These are phyloP conservation scores for Labia minor DNA, from an alignment of 2,888 invertebrate species.

Conservation along the genomic window DNA sequence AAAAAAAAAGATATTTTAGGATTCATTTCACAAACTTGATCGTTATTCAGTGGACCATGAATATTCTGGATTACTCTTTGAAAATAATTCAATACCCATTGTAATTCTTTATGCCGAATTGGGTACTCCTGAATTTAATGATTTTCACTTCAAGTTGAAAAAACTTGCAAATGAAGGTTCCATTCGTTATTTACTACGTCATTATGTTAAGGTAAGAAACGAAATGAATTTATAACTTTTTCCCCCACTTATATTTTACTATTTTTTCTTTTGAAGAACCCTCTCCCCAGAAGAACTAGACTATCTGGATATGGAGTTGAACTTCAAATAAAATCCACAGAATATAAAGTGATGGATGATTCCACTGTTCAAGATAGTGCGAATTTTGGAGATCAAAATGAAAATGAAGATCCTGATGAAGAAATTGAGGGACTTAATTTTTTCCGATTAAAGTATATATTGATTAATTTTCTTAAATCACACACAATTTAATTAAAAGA, in stretches of 20 bases:
- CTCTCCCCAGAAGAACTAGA: conserved; percentile 41
- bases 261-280: conserved; percentile 25
- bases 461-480: conserved; percentile 15
- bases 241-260: conserved; percentile 16
- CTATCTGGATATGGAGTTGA: conserved; percentile 97
- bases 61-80: conserved; percentile 55
- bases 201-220: conserved; percentile 67
- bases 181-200: conserved; percentile 78
- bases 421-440: conserved; percentile 87
- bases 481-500: conserved; percentile 1
- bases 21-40: too few relatives aligned
- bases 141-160: conserved; percentile 63
- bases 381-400: conserved; percentile 38
- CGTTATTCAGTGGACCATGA: conserved; percentile 74
- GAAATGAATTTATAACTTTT: neutral
- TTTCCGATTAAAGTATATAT: conserved; percentile 62
- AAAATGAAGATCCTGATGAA: conserved; percentile 46
- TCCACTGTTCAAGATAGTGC: conserved; percentile 50
- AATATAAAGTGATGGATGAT: conserved; percentile 96
- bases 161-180: conserved; percentile 54
- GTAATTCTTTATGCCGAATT: conserved; percentile 84
- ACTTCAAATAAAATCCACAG: conserved; percentile 95
- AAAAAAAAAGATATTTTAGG: too few relatives aligned
- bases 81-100: conserved; percentile 50
- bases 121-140: conserved; percentile 60